phyloP scores from a whole-genome alignment of 1,140 invertebrate genomes.

The Drosophila sproati region DNA sequence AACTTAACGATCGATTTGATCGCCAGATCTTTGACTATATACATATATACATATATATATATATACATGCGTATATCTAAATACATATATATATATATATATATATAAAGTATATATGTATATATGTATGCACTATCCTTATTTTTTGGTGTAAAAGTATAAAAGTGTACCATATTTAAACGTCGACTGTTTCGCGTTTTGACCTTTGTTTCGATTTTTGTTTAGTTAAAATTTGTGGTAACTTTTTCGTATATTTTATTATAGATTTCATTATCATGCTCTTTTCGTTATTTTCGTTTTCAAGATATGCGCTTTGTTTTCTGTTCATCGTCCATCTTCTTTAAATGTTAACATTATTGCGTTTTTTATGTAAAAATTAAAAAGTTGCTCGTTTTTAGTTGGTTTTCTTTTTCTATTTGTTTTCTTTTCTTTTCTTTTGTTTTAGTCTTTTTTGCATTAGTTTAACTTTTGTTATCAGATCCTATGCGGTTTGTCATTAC shows the following conservation, averaged over 20 bases:
- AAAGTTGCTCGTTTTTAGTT: constrained; percentile 64
- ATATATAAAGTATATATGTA: no score
- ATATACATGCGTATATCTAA: neutral
- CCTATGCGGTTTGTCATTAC: constrained; percentile 51
- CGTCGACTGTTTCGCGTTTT: constrained; percentile 38
- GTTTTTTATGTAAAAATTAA: constrained; percentile 79
- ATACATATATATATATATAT: no score
- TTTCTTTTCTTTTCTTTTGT: constrained; percentile 13
- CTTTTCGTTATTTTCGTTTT: constrained; percentile 48
- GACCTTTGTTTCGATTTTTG: neutral
- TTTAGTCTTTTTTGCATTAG: constrained; percentile 71
- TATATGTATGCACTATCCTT: constrained; percentile 41
- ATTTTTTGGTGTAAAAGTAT: constrained; percentile 80
- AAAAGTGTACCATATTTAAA: constrained; percentile 77
- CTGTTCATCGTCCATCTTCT: constrained; percentile 34
- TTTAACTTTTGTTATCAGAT: constrained; percentile 56
- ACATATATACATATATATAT: constrained; percentile 22
- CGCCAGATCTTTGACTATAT: constrained; percentile 38
- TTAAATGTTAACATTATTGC: constrained; percentile 81
- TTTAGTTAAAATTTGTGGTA: constrained; percentile 75
- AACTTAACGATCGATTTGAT: constrained; percentile 33
- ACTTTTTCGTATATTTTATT: constrained; percentile 46
- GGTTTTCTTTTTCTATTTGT: neutral
- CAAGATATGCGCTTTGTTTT: constrained; percentile 80
- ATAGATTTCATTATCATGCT: constrained; percentile 31